Conservation (phyloP, 2,797 vertebrate species). For the Parotocinclus haroldoi region DNA sequence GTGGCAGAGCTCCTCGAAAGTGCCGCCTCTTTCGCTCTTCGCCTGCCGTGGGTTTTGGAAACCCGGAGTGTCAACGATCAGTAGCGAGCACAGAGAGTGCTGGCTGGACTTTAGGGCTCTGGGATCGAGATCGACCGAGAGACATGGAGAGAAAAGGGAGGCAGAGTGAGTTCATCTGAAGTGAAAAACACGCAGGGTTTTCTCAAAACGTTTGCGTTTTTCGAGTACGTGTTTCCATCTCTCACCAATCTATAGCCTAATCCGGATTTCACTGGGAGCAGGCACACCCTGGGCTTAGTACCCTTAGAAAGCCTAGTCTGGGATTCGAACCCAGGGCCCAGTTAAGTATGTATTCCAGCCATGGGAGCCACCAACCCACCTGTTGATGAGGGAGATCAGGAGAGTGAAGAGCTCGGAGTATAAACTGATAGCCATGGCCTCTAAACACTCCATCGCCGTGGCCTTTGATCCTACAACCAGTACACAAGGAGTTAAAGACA, state of each 20-base stretch:
- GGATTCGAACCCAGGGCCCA: too few relatives aligned
- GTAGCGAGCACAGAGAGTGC: constrained; percentile 89
- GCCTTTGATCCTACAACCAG: constrained; percentile 76
- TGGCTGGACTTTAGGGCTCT: constrained; percentile 95
- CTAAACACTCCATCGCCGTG: constrained; percentile 87
- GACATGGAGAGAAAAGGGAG: background rate
- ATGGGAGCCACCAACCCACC: constrained; percentile 61
- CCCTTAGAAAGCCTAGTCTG: too few relatives aligned
- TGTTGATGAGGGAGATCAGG: constrained; percentile 87
- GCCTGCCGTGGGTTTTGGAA: constrained; percentile 89
- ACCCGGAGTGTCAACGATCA: constrained; percentile 93
- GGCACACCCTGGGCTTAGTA: too few relatives aligned
- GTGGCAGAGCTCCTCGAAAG: constrained; percentile 95
- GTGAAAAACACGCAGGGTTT: too few relatives aligned
- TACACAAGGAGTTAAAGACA: constrained; percentile 4
- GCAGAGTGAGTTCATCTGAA: background rate
- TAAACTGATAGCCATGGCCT: constrained; percentile 85
- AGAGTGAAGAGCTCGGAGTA: constrained; percentile 90
- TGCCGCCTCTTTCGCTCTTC: constrained; percentile 78
- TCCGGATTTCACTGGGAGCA: too few relatives aligned
- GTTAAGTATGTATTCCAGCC: too few relatives aligned
- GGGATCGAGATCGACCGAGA: background rate
- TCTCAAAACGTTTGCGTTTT: too few relatives aligned
- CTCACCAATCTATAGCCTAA: too few relatives aligned
- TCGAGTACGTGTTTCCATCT: too few relatives aligned